phyloP scores from a whole-genome alignment of 2,888 invertebrate species.

The Caenorhabditis zanzibari region DNA sequence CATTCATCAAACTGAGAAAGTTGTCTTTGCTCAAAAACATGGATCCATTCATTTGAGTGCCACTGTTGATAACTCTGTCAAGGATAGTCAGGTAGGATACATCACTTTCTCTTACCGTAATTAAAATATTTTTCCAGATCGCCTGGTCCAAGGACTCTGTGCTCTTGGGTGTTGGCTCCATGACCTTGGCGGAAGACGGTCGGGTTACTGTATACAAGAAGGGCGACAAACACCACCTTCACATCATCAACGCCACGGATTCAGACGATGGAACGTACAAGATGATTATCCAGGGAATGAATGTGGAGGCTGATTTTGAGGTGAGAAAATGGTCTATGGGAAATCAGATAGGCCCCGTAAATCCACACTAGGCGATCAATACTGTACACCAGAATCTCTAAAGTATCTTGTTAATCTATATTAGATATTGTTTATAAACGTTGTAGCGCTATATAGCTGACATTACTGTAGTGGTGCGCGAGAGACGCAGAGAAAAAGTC shows the following conservation, averaged over 20 bases:
- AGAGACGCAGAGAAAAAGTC: too few relatives aligned
- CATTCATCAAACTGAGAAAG: constrained; percentile 71
- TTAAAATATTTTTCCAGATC: constrained; percentile 51
- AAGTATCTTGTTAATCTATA: too few relatives aligned
- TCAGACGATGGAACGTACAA: constrained; percentile 73
- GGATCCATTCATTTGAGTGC: constrained; percentile 73
- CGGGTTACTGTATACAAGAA: constrained; percentile 70
- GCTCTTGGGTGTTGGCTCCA: constrained; percentile 69
- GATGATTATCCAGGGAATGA: constrained; percentile 72
- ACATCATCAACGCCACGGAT: constrained; percentile 66
- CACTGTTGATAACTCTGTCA: constrained; percentile 68
- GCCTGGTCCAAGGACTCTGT: constrained; percentile 68
- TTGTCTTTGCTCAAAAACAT: constrained; percentile 68
- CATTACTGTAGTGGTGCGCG: too few relatives aligned
- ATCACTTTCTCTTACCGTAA: too few relatives aligned
- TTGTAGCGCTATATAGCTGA: too few relatives aligned
- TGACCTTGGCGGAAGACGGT: constrained; percentile 60
- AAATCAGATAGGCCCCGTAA: too few relatives aligned
- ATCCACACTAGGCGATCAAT: too few relatives aligned
- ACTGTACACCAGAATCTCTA: too few relatives aligned
- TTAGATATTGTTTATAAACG: too few relatives aligned
- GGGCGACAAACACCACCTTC: constrained; percentile 72
- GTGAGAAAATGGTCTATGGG: constrained; percentile 38
- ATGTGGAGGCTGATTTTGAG: constrained; percentile 71
- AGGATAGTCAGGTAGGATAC: constrained; percentile 66